Evolutionary conservation across 2,888 invertebrate species (phyloP).

Genomic region (Melanostoma scalare): DNA sequence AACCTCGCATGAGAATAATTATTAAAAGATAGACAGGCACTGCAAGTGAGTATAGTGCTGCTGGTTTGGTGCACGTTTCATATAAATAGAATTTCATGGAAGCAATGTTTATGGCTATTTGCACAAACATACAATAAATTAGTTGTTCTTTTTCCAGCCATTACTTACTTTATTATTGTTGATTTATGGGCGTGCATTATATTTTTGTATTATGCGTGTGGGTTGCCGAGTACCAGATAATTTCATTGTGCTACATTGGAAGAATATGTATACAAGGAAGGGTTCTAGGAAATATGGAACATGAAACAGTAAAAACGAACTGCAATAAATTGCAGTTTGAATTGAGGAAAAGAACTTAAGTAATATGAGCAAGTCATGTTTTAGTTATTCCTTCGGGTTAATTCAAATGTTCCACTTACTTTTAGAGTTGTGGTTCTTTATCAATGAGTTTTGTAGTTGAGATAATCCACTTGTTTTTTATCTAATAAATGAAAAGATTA

Average conservation of each 20-base stretch:
- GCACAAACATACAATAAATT: slow-evolving; percentile 65
- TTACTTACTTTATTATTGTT: slow-evolving; percentile 44
- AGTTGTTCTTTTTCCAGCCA: slow-evolving; percentile 21
- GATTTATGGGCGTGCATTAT: slow-evolving; percentile 52
- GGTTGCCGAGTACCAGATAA: neutral
- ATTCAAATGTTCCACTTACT: no score
- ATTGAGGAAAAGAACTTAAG: no score
- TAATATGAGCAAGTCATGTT: no score
- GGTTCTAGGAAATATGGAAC: slow-evolving; percentile 35
- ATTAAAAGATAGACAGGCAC: slow-evolving; percentile 43
- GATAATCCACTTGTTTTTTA: no score
- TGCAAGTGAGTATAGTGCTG: neutral
- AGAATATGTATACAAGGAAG: slow-evolving; percentile 29
- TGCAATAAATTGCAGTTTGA: no score
- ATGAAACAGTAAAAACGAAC: neutral
- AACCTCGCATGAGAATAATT: slow-evolving; percentile 50
- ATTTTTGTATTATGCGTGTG: slow-evolving; percentile 26
- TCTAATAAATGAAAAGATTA: no score
- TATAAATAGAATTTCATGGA: slow-evolving; percentile 59
- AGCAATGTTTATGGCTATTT: slow-evolving; percentile 63
- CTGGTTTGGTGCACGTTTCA: slow-evolving; percentile 59
- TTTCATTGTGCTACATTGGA: slow-evolving; percentile 31
- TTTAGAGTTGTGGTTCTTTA: no score
- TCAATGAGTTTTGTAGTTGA: no score
- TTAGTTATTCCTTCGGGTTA: no score